These are phyloP conservation scores for Prinia subflava DNA, from an alignment of 2,113 vertebrate species.

Conservation along the genomic window DNA sequence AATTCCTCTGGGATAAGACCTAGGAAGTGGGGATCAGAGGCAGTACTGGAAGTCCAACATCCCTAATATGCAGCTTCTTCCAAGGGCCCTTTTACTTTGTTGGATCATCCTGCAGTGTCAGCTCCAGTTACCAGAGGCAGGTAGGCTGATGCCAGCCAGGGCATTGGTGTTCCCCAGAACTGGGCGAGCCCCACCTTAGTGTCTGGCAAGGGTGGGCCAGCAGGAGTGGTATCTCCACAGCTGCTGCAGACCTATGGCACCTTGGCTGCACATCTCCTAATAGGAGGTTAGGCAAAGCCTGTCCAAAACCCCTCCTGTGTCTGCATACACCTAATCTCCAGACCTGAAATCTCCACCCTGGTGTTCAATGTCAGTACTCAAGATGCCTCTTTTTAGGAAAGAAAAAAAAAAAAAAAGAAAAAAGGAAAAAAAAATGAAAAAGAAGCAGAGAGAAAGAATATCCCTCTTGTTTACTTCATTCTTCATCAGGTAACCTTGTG, in stretches of 20 bases:
- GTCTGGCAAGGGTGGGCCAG: fast-evolving
- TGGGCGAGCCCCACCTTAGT: background rate
- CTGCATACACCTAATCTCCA: background rate
- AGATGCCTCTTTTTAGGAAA: background rate
- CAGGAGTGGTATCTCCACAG: background rate
- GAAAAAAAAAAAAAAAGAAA: too few species aligned
- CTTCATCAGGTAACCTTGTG: conserved; percentile 59
- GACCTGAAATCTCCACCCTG: background rate
- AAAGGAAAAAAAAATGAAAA: background rate
- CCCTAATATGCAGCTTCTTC: background rate
- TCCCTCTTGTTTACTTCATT: conserved; percentile 53
- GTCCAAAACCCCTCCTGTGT: background rate
- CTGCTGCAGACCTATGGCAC: background rate
- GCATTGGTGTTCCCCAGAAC: background rate
- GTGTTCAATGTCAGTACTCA: background rate
- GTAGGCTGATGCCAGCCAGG: background rate
- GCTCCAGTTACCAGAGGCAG: background rate
- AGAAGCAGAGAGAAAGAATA: conserved; percentile 16
- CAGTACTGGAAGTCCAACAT: fast-evolving
- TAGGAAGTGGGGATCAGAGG: background rate
- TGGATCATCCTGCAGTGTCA: background rate
- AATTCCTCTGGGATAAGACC: background rate
- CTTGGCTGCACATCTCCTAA: background rate
- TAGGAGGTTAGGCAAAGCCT: background rate
- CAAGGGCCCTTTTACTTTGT: background rate